phyloP scores from a whole-genome alignment of 92 coral and sea anemone genomes.

The Anthopleura xanthogrammica region DNA sequence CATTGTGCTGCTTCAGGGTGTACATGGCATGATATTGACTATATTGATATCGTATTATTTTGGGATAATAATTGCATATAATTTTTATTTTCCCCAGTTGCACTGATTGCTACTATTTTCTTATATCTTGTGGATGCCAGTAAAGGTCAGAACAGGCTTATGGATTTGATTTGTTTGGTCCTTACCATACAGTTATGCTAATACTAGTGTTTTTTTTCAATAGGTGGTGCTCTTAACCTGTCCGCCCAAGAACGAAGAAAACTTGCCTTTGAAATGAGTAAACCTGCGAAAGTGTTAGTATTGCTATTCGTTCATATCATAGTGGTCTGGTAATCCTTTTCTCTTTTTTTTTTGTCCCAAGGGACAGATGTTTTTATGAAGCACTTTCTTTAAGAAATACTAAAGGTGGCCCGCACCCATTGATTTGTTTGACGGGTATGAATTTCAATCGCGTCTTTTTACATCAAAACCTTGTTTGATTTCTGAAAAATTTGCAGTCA shows the following conservation, averaged over 20 bases:
- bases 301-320: neutral
- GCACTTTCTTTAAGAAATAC: no score
- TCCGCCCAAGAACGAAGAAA: conserved; percentile 73
- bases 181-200: neutral
- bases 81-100: conserved; percentile 41
- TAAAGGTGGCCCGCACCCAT: no score
- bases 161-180: neutral
- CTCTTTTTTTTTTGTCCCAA: no score
- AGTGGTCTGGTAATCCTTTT: no score
- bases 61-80: no score
- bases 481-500: no score
- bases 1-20: no score
- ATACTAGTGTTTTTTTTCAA: neutral
- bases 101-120: conserved; percentile 75
- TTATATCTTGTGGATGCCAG: conserved; percentile 84
- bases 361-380: no score
- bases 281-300: conserved; percentile 82
- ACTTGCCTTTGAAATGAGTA: conserved; percentile 49
- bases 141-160: conserved; percentile 53
- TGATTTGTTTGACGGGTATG: no score
- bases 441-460: no score
- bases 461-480: neutral
- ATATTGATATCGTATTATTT: no score
- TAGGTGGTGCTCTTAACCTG: conserved; percentile 88
- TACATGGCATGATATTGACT: no score